Conservation (phyloP, 2,113 vertebrate species). For the Toxotes jaculatrix region DNA sequence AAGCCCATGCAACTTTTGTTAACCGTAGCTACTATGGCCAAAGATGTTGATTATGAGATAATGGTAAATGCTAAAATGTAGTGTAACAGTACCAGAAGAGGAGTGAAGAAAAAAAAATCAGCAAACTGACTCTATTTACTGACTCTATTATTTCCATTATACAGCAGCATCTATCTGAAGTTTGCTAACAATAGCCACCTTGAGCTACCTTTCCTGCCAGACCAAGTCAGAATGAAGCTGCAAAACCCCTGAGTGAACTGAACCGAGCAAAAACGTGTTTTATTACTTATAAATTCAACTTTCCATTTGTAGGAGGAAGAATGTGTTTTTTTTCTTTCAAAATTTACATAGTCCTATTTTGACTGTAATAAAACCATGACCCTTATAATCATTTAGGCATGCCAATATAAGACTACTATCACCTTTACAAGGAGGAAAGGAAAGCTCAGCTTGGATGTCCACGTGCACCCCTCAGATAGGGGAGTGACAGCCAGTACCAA, state of each 20-base stretch:
- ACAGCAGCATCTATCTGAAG: background rate
- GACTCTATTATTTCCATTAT: background rate
- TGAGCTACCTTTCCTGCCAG: background rate
- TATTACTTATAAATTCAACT: conserved; percentile 11
- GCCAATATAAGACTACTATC: background rate
- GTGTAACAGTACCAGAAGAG: background rate
- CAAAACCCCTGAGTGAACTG: background rate
- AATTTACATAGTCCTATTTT: background rate
- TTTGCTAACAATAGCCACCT: background rate
- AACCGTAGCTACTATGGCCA: background rate
- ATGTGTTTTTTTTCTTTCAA: background rate
- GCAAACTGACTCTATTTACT: background rate
- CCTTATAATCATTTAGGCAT: background rate
- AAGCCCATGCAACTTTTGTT: too few relatives aligned
- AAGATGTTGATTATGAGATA: background rate
- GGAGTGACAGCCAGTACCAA: conserved; percentile 26
- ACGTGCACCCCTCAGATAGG: background rate
- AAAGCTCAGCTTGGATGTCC: conserved; percentile 6
- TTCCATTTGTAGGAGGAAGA: conserved; percentile 4
- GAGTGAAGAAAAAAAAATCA: background rate
- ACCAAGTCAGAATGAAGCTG: background rate
- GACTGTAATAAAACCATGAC: background rate
- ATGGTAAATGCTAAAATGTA: background rate
- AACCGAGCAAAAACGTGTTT: background rate
- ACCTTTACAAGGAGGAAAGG: background rate